Evolutionary conservation across 2,888 invertebrate genomes (phyloP).

Genomic region (Homarus gammarus): DNA sequence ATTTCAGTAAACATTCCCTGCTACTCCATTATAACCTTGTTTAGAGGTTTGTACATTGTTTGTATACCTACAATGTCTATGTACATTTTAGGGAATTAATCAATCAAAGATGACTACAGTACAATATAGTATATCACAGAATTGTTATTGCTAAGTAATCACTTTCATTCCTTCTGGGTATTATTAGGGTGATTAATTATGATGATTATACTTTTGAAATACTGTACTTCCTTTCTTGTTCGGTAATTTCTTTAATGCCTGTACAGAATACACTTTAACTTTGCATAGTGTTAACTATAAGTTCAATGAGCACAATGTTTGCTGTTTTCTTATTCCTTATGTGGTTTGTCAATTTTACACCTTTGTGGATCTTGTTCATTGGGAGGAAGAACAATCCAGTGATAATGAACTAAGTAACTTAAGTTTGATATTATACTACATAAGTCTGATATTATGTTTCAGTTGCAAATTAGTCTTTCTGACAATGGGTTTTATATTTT

Average conservation of each 20-base stretch:
- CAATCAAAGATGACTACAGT: no score
- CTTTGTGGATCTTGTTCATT: slow-evolving; percentile 50
- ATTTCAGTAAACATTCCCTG: no score
- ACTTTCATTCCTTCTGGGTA: no score
- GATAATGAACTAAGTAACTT: neutral
- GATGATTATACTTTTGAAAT: no score
- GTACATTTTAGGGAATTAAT: no score
- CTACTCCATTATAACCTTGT: no score
- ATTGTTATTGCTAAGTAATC: no score
- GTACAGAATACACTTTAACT: neutral
- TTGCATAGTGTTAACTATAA: neutral
- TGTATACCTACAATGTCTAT: no score
- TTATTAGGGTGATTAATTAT: no score
- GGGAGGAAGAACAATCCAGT: slow-evolving; percentile 24
- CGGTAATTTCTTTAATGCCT: neutral
- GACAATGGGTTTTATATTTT: neutral
- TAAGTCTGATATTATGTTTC: neutral
- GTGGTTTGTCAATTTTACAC: slow-evolving; percentile 40
- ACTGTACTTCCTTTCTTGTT: neutral
- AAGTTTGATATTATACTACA: neutral
- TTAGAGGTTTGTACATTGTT: no score
- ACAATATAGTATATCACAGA: no score
- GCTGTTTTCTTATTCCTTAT: neutral
- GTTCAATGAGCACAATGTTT: slow-evolving; percentile 34
- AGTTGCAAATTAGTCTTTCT: neutral